Evolutionary conservation across 2,888 invertebrate species (phyloP).

Genomic region (Pterobdella sp.): DNA sequence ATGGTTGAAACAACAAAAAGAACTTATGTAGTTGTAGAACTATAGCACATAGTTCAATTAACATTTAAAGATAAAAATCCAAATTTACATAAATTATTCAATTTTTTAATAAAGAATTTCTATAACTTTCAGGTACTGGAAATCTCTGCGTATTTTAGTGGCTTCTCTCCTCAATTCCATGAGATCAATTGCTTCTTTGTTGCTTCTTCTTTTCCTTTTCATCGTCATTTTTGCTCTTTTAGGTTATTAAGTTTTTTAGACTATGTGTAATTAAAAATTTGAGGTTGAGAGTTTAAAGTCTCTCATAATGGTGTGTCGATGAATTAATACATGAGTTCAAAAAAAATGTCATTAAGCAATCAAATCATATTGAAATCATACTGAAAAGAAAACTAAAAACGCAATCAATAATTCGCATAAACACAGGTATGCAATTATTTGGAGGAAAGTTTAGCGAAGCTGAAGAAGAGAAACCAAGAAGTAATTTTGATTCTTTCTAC

Average conservation of each 20-base stretch:
- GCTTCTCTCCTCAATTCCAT: constrained; percentile 96
- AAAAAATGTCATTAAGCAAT: background rate
- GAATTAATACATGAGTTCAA: background rate
- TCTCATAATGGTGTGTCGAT: no score
- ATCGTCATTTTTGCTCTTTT: constrained; percentile 97
- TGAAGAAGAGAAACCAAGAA: constrained; percentile 74
- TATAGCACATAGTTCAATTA: no score
- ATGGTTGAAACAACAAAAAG: no score
- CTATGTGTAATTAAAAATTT: background rate
- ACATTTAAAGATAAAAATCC: no score
- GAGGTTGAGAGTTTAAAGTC: no score
- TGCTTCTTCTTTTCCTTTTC: constrained; percentile 91
- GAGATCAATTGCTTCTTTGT: constrained; percentile 92
- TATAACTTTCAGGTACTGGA: constrained; percentile 97
- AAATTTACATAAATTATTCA: no score
- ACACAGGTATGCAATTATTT: constrained; percentile 86
- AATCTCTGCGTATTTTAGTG: constrained; percentile 54
- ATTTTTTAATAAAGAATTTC: no score
- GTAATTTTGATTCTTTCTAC: constrained; percentile 97
- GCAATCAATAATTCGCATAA: background rate
- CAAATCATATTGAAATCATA: background rate
- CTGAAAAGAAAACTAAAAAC: background rate
- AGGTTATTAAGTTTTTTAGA: constrained; percentile 48
- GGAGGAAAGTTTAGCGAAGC: constrained; percentile 85
- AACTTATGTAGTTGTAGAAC: no score